Evolutionary conservation across 2,888 invertebrate genomes (phyloP).

Genomic region (Thelaira solivaga): DNA sequence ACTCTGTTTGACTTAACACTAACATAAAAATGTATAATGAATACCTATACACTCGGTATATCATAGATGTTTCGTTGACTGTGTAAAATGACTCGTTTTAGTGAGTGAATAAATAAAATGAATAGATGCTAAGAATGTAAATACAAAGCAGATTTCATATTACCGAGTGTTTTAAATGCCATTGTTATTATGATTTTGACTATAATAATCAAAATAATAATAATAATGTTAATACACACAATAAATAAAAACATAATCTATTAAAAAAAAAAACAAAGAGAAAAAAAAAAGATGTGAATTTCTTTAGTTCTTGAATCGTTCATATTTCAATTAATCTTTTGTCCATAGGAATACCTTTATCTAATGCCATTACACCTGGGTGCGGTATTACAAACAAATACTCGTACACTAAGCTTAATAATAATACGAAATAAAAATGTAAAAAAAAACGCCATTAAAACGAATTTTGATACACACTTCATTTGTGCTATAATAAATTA

Average conservation of each 20-base stretch:
- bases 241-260: slow-evolving; percentile 41
- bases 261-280: no score
- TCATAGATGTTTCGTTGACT: not conserved
- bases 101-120: not conserved
- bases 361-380: slow-evolving; percentile 43
- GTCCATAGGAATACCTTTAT: slow-evolving; percentile 21
- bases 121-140: no score
- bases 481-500: slow-evolving; percentile 8
- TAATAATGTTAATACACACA: slow-evolving; percentile 13
- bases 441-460: no score
- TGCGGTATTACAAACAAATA: slow-evolving; percentile 38
- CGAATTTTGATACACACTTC: no score
- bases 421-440: no score
- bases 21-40: no score
- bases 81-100: not conserved
- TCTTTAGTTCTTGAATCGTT: slow-evolving; percentile 42
- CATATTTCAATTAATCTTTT: slow-evolving; percentile 27
- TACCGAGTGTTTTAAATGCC: slow-evolving; percentile 9
- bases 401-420: not conserved
- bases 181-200: slow-evolving; percentile 38
- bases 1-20: not conserved
- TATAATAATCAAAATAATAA: slow-evolving; percentile 29
- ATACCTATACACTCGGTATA: no score
- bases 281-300: slow-evolving; percentile 43
- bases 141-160: slow-evolving; percentile 1